Evolutionary conservation across 1,140 invertebrate species (phyloP), one percentile per base, ranked within the genome.

Genomic region (Brachionus asplanchnoidis): DNA sequence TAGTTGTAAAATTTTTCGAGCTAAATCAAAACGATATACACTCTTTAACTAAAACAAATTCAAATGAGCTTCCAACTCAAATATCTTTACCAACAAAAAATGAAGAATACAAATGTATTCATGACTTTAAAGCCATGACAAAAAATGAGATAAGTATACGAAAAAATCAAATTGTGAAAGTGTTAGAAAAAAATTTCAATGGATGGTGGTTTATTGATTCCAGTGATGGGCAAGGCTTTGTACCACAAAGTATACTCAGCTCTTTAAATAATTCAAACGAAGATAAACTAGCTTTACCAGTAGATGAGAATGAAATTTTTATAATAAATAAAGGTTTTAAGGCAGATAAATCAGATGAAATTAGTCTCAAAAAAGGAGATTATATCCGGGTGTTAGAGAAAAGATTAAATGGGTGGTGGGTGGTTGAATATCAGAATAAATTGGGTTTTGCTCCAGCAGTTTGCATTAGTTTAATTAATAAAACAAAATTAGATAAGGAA

Each of bases 151-250:
- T 53, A 20, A 50, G 11, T 1, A 1, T 77, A 28, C 17, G 73
- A 50, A 46, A 77, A 77, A 77, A 46, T 26, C 73, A 77, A 50
- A 77, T 50, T 28, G 73, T 77, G 11, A 46, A 77, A 26, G 73
- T 77, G 2, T 2, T 77, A 11, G 73, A 77, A 14, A 77, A 77
- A 50, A 77, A 77, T 77, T 23, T 50, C 5, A 77, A 77, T 50
- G 73, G 73, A 4, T 77, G 73, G 73, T 77, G 73, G 73, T 77
- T 77, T 77, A 20, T 77, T 20, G 17, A 50, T 77, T 46, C 23
- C 1, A 20, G 11, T 26, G 73, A 77, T 50, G 42, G 73, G 6
- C 42, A 77, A 53, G 73, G 73, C 11, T 77, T 14, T 23, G 73
- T 77, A 28, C 73, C 73, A 14, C 42, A 77, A 50, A 26, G 42